These are phyloP conservation scores for Gymnocypris eckloni DNA, from an alignment of 2,797 vertebrate species.

Conservation along the genomic window DNA sequence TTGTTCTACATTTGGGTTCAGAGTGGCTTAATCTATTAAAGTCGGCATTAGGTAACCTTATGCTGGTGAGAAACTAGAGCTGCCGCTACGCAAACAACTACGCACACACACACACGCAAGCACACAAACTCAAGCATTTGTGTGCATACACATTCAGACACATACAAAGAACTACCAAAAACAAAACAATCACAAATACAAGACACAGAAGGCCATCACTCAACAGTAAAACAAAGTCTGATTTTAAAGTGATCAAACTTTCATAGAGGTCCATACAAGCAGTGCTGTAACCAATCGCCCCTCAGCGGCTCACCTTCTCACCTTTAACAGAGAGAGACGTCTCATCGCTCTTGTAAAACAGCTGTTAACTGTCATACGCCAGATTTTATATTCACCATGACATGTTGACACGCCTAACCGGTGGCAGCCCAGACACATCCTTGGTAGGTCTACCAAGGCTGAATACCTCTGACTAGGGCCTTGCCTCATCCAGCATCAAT, in stretches of 20 bases:
- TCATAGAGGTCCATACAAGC: not conserved
- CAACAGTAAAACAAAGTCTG: not conserved
- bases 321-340: constrained; percentile 2
- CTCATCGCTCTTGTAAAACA: constrained; percentile 41
- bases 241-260: constrained; percentile 9
- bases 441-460: constrained; percentile 3
- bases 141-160: not conserved
- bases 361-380: constrained; percentile 19
- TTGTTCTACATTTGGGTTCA: constrained; percentile 65
- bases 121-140: constrained; percentile 45
- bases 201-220: not conserved
- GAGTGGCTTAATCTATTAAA: constrained; percentile 71
- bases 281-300: not conserved
- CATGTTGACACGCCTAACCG: not conserved
- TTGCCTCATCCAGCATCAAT: constrained; percentile 46
- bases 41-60: constrained; percentile 76
- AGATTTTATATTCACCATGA: constrained; percentile 26
- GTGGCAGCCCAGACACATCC: not conserved
- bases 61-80: constrained; percentile 77
- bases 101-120: constrained; percentile 18
- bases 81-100: constrained; percentile 58
- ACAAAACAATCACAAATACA: not conserved
- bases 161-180: not conserved
- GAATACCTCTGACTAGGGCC: constrained; percentile 35
- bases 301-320: constrained; percentile 19